Evolutionary conservation across 2,113 vertebrate genomes (phyloP).

Genomic region (Tychaedon coryphoeus): DNA sequence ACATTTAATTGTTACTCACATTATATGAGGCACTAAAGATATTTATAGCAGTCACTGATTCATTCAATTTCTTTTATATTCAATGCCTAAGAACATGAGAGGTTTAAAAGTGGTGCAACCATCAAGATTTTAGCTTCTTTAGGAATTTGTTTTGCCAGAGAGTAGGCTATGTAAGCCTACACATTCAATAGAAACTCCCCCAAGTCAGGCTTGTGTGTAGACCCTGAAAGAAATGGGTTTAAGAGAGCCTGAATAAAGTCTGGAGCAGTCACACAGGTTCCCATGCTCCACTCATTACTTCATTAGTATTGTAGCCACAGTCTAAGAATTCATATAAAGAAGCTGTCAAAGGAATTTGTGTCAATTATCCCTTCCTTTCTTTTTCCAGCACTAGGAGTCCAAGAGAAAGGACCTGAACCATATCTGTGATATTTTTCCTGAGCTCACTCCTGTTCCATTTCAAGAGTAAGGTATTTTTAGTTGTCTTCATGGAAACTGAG

Average conservation of each 20-base stretch:
- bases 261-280: neutral
- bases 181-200: neutral
- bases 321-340: neutral
- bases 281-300: neutral
- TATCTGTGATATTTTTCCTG: neutral
- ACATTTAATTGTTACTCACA: neutral
- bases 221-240: neutral
- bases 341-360: neutral
- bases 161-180: neutral
- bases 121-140: neutral
- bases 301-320: accelerated
- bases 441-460: neutral
- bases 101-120: neutral
- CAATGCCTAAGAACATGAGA: neutral
- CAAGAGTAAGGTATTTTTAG: neutral
- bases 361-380: neutral
- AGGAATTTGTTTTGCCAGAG: neutral
- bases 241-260: neutral
- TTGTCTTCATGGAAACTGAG: neutral
- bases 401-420: neutral
- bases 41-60: neutral
- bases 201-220: neutral
- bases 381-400: neutral
- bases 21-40: neutral
- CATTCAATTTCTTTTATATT: neutral